Percentiles rank a stretch among this genome's conserved stretches.
Evolutionary conservation across 2,797 vertebrate species (phyloP).

Genomic region (Protonibea diacanthus): DNA sequence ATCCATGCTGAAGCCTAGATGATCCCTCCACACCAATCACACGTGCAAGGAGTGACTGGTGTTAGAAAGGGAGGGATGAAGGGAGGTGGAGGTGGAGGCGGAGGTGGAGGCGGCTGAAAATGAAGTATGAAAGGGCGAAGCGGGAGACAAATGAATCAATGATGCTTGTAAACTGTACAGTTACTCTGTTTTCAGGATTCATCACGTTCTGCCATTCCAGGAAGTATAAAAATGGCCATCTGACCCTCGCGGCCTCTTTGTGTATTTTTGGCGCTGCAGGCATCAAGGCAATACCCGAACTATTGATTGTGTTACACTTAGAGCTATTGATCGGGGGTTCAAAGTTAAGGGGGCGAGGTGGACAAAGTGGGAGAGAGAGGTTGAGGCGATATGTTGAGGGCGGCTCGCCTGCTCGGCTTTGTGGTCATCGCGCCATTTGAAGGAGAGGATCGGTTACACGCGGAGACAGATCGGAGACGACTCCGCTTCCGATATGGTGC

Average conservation of each 20-base stretch:
- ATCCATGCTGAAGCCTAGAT: slow-evolving; percentile 66
- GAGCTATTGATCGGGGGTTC: slow-evolving; percentile 71
- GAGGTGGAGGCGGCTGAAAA: slow-evolving; percentile 35
- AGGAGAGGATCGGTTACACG: slow-evolving; percentile 69
- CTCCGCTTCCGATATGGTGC: slow-evolving; percentile 38
- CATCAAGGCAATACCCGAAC: slow-evolving; percentile 56
- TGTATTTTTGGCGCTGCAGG: slow-evolving; percentile 63
- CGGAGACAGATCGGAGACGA: slow-evolving; percentile 32
- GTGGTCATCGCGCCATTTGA: slow-evolving; percentile 53
- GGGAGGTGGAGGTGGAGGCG: no score
- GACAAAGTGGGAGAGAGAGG: slow-evolving; percentile 46
- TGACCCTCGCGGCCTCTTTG: slow-evolving; percentile 45
- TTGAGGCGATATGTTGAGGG: slow-evolving; percentile 18
- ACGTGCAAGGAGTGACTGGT: slow-evolving; percentile 27
- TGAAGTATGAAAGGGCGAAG: slow-evolving; percentile 38
- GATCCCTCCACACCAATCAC: slow-evolving; percentile 67
- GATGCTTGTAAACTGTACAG: slow-evolving; percentile 29
- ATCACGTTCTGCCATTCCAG: slow-evolving; percentile 59
- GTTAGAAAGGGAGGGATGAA: slow-evolving; percentile 16
- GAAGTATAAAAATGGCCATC: slow-evolving; percentile 50
- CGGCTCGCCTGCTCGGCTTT: slow-evolving; percentile 47
- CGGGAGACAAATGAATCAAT: slow-evolving; percentile 52
- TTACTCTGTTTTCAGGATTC: slow-evolving; percentile 55
- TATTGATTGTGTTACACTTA: slow-evolving; percentile 75
- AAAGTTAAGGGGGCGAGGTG: slow-evolving; percentile 65